phyloP scores from a whole-genome alignment of 2,113 vertebrate species.

The Calypte anna region DNA sequence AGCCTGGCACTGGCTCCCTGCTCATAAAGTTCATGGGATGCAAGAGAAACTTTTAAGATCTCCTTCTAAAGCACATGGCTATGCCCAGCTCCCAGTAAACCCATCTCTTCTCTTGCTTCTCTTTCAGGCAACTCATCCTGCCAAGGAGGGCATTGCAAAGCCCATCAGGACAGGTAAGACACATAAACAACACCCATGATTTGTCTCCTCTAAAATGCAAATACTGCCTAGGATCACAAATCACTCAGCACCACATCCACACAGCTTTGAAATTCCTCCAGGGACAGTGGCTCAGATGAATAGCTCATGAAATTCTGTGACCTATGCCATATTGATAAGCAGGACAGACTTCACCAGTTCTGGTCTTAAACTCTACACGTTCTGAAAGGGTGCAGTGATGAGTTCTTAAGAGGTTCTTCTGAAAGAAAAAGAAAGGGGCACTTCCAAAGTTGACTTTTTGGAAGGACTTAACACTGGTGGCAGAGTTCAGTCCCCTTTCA shows the following conservation, averaged over 20 bases:
- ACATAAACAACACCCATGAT: not conserved
- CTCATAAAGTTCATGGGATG: not conserved
- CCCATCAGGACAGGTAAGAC: constrained; percentile 48
- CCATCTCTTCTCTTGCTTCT: not conserved
- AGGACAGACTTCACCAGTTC: not conserved
- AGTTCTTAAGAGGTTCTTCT: not conserved
- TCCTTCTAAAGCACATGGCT: not conserved
- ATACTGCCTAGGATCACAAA: not conserved
- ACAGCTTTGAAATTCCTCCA: too few relatives aligned
- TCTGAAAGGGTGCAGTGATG: not conserved
- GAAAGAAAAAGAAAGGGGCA: not conserved
- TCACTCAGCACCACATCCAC: not conserved
- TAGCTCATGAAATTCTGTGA: not conserved
- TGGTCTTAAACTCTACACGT: not conserved
- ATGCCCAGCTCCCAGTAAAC: not conserved
- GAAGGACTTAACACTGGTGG: not conserved
- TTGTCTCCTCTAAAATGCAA: not conserved
- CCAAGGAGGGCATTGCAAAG: not conserved
- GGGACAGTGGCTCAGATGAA: not conserved
- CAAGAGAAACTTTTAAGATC: not conserved
- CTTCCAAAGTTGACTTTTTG: not conserved
- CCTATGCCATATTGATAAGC: not conserved
- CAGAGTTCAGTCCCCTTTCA: not conserved
- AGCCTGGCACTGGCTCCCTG: not conserved
- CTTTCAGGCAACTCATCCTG: constrained; percentile 34